phyloP scores from a whole-genome alignment of 2,888 invertebrate genomes.

The Eugnorisma glareosa region DNA sequence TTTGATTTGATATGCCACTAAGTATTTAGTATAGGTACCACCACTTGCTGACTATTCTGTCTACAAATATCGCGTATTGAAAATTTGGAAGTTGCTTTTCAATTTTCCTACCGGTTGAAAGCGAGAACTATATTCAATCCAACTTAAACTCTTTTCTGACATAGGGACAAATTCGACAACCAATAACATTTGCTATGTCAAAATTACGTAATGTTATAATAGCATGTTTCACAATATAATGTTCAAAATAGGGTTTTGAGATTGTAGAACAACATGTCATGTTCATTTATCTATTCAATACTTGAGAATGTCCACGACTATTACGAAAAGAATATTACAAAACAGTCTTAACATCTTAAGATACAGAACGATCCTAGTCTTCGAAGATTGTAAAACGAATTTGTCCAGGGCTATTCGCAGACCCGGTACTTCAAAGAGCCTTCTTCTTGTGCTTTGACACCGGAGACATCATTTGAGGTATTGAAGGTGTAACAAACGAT shows the following conservation, averaged over 20 bases:
- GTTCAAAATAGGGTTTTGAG: conserved; percentile 3
- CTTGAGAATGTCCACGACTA: conserved; percentile 16
- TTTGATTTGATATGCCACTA: background rate
- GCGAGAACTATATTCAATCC: background rate
- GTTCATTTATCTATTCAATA: conserved; percentile 17
- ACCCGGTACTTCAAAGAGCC: background rate
- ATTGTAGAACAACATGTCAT: background rate
- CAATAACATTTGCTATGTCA: conserved; percentile 1
- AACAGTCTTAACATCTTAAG: conserved; percentile 3
- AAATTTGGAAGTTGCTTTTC: background rate
- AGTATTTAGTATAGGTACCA: background rate
- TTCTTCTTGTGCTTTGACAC: background rate
- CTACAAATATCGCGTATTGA: background rate
- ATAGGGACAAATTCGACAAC: background rate
- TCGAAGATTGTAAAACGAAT: conserved; percentile 1
- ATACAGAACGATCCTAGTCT: background rate
- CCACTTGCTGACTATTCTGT: conserved; percentile 1
- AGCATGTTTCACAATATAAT: conserved; percentile 8
- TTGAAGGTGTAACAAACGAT: background rate
- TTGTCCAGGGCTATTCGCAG: conserved; percentile 1
- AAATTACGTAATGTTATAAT: background rate
- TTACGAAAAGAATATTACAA: conserved; percentile 41
- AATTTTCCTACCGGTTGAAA: conserved; percentile 10
- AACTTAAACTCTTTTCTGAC: background rate
- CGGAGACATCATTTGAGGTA: conserved; percentile 1